Base-by-base conservation (phyloP, 1,140 invertebrate species). In the Phymastichus coffea region DNA sequence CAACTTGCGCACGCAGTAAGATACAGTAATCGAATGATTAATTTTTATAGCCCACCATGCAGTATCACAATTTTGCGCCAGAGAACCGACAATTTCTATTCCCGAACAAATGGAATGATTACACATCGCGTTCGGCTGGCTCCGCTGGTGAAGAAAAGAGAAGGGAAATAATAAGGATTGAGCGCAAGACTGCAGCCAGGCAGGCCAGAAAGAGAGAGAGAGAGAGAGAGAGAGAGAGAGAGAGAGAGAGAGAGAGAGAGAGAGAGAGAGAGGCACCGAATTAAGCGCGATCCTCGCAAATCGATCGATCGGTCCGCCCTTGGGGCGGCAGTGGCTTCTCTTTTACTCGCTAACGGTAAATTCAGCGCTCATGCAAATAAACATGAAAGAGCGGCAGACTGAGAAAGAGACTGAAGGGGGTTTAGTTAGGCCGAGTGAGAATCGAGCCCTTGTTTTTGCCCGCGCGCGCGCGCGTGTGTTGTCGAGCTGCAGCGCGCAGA, bases 101-200 rank as follows among this genome's bases (percentile, higher is more conserved):
- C 38, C 40, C 17, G 8, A 20, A n/a, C 33, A 54, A 54, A 54
- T 60, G 33, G 54, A 33, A 54, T 60, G 48, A 60, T 60, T 47
- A 40, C 23, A 53, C 17, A 41, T n/a, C 43, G n/a, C n/a, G n/a
- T n/a, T 41, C 40, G 15, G 40, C 20, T 43, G 9, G 19, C 40
- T 15, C 38, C 17, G n/a, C 41, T 14, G 2, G 19, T 8, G 22
- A n/a, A 15, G 41, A 19, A 22, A 15, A 43, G 14, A 23, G 20
- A 44, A 14, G 19, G 41, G 20, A 38, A n/a, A n/a, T n/a, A n/a
- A n/a, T n/a, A n/a, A n/a, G n/a, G n/a, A n/a, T n/a, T n/a, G n/a
- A n/a, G n/a, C n/a, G n/a, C n/a, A n/a, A n/a, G n/a, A n/a, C n/a
- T n/a, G n/a, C n/a, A n/a, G n/a, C n/a, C n/a, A n/a, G n/a, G n/a